Base-by-base conservation (phyloP, 2,888 invertebrate species). In the Luperina nickerlii region DNA sequence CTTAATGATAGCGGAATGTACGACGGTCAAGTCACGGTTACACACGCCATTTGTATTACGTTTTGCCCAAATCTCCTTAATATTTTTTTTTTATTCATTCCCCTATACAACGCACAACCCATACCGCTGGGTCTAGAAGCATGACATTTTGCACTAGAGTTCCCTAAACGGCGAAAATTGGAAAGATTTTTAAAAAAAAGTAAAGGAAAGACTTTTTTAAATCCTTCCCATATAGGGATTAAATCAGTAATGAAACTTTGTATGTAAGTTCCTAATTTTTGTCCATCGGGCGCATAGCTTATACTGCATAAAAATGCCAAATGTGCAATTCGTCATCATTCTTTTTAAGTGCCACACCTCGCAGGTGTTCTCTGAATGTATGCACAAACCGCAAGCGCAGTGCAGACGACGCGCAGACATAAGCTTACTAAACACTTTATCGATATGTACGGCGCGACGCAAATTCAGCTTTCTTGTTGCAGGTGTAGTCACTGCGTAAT, bases 321-420 rank as follows among this genome's bases (percentile, higher is more conserved):
- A 70, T 4, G 11, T 60, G 9, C 18, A 6, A 62, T 48, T 48
- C 32, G 45, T 48, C 20, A 7, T 42, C 20, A 20, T 76, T 76
- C 1, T 76, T n/a, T 62, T 11, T 27, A 51, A 51, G 18, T 11
- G 15, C 48, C 60, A 62, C 76, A 48, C 38, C 38, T 51, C 38
- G 38, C 57, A 76, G 68, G 80, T 83, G 63, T 62, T 78, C 60
- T 27, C 6, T 0, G 15, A 62, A 24, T 62, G 62, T 71, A 45
- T 54, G 38, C 45, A 67, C 62, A 66, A 67, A 57, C 48, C 38
- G 86, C 97, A 45, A 74, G 60, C n/a, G 60, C 27, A 71, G 11
- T 67, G 15, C 54, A 76, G 80, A 76, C 76, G 45, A 24, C 54
- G 38, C 38, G 66, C 27, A 84, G 65, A 84, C 79, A 71, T 57